Conservation (phyloP, 2,113 vertebrate genomes). For the Prunella himalayana region DNA sequence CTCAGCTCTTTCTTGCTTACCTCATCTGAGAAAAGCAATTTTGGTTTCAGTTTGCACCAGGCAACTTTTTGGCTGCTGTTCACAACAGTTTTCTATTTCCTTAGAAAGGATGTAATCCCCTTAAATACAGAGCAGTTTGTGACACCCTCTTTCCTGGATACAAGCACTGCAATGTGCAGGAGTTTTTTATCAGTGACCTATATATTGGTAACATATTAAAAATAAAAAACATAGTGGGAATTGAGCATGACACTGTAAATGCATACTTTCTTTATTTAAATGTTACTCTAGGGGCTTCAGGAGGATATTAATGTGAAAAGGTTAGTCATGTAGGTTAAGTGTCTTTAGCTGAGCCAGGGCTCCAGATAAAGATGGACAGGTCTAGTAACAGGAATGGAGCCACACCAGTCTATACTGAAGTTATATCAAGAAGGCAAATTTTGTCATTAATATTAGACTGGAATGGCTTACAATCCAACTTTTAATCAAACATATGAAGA, state of each 20-base stretch:
- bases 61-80: not conserved
- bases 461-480: not conserved
- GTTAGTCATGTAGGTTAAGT: not conserved
- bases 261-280: not conserved
- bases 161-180: not conserved
- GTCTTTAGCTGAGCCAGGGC: not conserved
- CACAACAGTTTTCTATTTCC: not conserved
- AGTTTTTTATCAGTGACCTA: not conserved
- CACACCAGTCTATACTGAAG: not conserved
- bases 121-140: not conserved
- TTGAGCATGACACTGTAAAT: not conserved
- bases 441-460: not conserved
- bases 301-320: not conserved
- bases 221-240: not conserved
- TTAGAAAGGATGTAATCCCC: not conserved
- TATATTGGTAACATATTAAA: not conserved
- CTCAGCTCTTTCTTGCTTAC: not conserved
- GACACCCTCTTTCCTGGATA: not conserved
- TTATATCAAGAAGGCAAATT: not conserved
- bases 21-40: not conserved
- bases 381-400: not conserved
- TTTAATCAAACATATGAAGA: not conserved
- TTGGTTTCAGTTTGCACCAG: slow-evolving; percentile 28
- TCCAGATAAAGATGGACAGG: not conserved
- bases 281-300: not conserved